Evolutionary conservation across 2,888 invertebrate species (phyloP), one percentile per base, ranked within the genome.

Genomic region (Keiferia lycopersicella): DNA sequence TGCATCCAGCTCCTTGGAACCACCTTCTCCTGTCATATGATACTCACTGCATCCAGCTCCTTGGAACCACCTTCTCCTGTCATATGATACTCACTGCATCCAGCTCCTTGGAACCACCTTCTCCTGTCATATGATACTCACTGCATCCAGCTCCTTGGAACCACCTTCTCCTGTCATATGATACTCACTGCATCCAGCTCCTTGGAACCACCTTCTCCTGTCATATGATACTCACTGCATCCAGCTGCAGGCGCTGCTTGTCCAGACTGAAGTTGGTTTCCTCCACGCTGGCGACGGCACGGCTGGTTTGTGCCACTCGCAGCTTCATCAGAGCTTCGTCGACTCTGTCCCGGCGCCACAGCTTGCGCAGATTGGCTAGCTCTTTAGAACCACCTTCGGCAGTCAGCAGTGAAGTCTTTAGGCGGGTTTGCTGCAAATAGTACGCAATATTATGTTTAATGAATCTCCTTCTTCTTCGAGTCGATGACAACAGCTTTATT

Each of bases 301-400:
- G 93, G 66, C 94, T 92, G 38, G 95, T 93, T 76, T 96, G 95
- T 61, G 93, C 93, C 10, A 95, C 93, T 30, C 94, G 92, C 76
- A 97, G 92, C 65, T 94, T 90, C 71, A 95, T 75, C 64, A 96
- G 90, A 71, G 95, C 96, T 69, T 95, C 93, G 48, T 93, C 92
- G 4, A 92, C 92, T 51, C 91, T 83, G 69, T 75, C 65, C 61
- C 81, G 82, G 0, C 89, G 80, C 84, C 87, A 88, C 48, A 38
- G 66, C n/a, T 78, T 81, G 20, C 82, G 83, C 0, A 75, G 66
- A 8, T 66, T 65, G 0, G 68, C 68, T 67, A 84, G 63, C 39
- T 87, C 88, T 69, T 87, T 87, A 53, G 82, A 82, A 14, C 87
- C 85, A 16, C 92, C 92, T 34, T 86, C 85, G 67, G 87, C 88